Base-by-base conservation (phyloP, 2,888 invertebrate species). In the Hypolimnas misippus region DNA sequence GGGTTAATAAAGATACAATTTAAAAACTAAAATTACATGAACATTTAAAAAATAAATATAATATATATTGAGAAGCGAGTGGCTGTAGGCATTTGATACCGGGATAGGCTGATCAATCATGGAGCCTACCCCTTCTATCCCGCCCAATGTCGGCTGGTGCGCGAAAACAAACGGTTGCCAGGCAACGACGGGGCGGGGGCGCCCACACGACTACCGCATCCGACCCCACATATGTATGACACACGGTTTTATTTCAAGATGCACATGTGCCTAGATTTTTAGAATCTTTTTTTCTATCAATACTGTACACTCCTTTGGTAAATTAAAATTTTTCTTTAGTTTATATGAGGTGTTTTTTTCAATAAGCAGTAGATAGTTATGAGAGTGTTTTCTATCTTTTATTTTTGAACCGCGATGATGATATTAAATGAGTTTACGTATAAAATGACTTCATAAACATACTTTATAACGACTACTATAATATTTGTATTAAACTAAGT, bases 91-190 rank as follows among this genome's bases (percentile, higher is more conserved):
- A 89, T 86, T 85, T 79, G 81, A 81, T 81, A 76, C 81, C 77
- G 83, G 84, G 86, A 89, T 88, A 90, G 92, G 91, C 87, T 90
- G 92, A 92, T 92, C 92, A 92, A 92, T 92, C 92, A 92, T 86
- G 87, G 84, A 83, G 83, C 85, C 88, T 87, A 90, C 90, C 92
- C 91, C 89, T 91, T 91, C 89, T 87, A 88, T 79, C 89, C 89
- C 88, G 88, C 89, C 91, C 87, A 78, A 80, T 77, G 81, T 76
- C 77, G 83, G 77, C 75, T 75, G 77, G 77, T 77, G 82, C 84
- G 87, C 85, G 89, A 91, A 91, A 90, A 92, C 91, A 92, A 91
- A 84, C 89, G 82, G 91, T 90, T 87, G 89, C 91, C 68, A 63
- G 75, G 91, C 88, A 84, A 90, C 91, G 77, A 76, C 77, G 80